phyloP scores from a whole-genome alignment of 2,797 vertebrate genomes.

The Diglossa cyanea region DNA sequence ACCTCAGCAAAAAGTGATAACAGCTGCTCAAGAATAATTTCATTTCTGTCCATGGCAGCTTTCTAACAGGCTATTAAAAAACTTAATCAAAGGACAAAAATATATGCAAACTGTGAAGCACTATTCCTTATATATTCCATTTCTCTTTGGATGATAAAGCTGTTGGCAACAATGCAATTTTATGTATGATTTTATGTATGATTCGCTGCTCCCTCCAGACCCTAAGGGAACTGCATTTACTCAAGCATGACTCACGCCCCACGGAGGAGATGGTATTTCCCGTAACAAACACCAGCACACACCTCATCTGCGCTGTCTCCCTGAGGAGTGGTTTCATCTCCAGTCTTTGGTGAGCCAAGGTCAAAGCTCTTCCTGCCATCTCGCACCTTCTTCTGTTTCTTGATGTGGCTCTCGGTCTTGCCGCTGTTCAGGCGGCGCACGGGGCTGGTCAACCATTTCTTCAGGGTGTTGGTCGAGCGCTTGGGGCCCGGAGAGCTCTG shows the following conservation, averaged over 20 bases:
- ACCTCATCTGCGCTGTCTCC: constrained; percentile 90
- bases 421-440: constrained; percentile 91
- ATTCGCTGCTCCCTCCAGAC: background rate
- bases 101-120: background rate
- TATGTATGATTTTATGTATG: background rate
- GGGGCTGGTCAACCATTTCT: constrained; percentile 94
- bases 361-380: constrained; percentile 90
- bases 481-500: constrained; percentile 90
- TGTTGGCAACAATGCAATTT: background rate
- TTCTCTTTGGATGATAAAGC: background rate
- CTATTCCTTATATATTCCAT: background rate
- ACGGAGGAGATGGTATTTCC: background rate
- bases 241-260: background rate
- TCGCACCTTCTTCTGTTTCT: constrained; percentile 89
- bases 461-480: constrained; percentile 90
- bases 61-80: background rate
- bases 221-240: background rate
- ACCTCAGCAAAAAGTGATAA: background rate
- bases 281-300: background rate
- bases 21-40: background rate
- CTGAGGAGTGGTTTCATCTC: constrained; percentile 84
- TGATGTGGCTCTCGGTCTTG: constrained; percentile 87
- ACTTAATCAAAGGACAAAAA: background rate
- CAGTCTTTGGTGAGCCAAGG: constrained; percentile 80
- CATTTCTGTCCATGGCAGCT: background rate